Evolutionary conservation across 2,888 invertebrate species (phyloP), one percentile per base, ranked within the genome.

Genomic region (Rhogogaster chlorosoma): DNA sequence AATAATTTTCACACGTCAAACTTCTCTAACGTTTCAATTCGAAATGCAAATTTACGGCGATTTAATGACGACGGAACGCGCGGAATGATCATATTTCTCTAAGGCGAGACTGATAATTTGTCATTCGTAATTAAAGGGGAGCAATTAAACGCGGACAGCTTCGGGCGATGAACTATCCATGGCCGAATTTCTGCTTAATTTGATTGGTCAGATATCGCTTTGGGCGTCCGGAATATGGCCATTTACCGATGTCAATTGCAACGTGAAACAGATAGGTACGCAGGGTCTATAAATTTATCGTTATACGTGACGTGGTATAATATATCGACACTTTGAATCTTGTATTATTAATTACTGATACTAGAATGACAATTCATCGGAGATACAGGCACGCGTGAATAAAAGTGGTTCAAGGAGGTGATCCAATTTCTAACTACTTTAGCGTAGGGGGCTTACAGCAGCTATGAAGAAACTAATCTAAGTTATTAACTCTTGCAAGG

Each of bases 171-270:
- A 7, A 49, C 53, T 49, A 29, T 38, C 61, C 6, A 22, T 77
- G 38, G 7, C 61, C 38, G 80, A 80, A 61, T 80, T 80, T 80
- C 80, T 26, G 12, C 61, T 42, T 80, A 80, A 80, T 80, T 80
- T 38, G 80, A 80, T 80, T 80, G 32, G 45, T 45, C 15, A 12
- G 61, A 80, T 80, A 80, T 80, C 80, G 61, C 61, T 38, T 15
- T 38, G 61, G 61, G 49, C 36, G 61, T 53, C 61, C 61, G 80
- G 10, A 80, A 38, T 61, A 38, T 29, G 38, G 18, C 80, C 38
- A 57, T 36, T 77, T 80, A 61, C 61, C 61, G 38, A 57, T 57
- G 61, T 18, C 57, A 38, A 61, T 32, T 57, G 36, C n/a, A 49
- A 26, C 77, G 49, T 29, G 26, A 9, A 53, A 77, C 49, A 12